Evolutionary conservation across 1,140 invertebrate species (phyloP).

Genomic region (Phymorhynchus buccinoides): DNA sequence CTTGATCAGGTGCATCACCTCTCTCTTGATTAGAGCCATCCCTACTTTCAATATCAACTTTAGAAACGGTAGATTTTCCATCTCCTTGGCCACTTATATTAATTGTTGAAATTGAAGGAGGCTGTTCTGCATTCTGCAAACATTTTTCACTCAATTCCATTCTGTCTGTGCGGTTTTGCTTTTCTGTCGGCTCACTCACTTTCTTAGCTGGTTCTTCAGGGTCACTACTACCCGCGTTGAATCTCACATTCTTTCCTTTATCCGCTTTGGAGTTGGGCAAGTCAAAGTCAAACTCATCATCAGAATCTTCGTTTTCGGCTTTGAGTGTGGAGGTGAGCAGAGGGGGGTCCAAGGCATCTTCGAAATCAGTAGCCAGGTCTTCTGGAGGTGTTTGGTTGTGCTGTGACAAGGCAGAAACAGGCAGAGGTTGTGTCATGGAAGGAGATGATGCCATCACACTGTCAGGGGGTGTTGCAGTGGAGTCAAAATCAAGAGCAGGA

Average conservation of each 20-base stretch:
- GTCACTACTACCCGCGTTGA: conserved; percentile 8
- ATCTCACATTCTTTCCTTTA: conserved; percentile 22
- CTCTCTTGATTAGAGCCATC: no score
- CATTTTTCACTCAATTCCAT: not conserved
- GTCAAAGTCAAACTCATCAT: conserved; percentile 39
- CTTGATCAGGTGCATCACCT: no score
- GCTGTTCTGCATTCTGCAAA: not conserved
- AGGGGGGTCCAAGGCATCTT: conserved; percentile 4
- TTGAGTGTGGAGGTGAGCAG: conserved; percentile 13
- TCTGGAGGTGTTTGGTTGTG: not conserved
- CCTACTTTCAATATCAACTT: not conserved
- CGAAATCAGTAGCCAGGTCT: conserved; percentile 22
- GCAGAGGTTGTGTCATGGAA: not conserved
- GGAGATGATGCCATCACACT: not conserved
- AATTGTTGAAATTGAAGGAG: not conserved
- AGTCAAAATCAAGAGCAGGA: not conserved
- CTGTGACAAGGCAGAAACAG: not conserved
- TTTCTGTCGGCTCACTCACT: not conserved
- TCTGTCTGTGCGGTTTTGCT: not conserved
- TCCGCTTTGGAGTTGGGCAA: conserved; percentile 16
- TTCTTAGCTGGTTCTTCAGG: not conserved
- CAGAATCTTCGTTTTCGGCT: conserved; percentile 3
- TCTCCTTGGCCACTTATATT: not conserved
- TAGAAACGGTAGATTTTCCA: not conserved
- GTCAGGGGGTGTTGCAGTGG: not conserved